phyloP scores from a whole-genome alignment of 2,888 invertebrate genomes.

The Sussaba pulchella region DNA sequence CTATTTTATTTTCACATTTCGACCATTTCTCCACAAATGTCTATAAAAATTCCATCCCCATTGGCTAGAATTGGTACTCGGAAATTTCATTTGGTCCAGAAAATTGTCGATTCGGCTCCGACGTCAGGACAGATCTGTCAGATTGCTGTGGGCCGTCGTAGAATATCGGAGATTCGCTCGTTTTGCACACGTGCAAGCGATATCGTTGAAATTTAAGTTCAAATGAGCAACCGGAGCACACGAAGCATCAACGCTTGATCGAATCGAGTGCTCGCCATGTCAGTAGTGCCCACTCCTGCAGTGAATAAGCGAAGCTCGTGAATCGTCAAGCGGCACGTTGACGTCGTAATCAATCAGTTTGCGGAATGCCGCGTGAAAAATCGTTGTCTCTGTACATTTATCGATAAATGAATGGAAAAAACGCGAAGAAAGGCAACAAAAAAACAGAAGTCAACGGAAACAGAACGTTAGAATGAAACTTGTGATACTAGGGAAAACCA shows the following conservation, averaged over 20 bases:
- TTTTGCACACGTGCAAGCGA: conserved; percentile 9
- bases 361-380: conserved; percentile 51
- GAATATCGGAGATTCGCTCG: neutral
- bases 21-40: no score
- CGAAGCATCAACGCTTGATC: conserved; percentile 3
- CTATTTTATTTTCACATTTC: no score
- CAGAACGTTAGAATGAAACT: neutral
- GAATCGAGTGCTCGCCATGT: conserved; percentile 28
- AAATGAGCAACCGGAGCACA: conserved; percentile 41
- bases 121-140: no score
- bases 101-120: no score
- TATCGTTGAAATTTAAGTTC: conserved; percentile 57
- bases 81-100: no score
- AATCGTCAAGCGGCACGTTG: conserved; percentile 59
- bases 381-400: conserved; percentile 22
- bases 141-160: neutral
- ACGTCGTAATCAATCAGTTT: conserved; percentile 61
- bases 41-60: no score
- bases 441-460: neutral
- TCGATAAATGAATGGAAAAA: conserved; percentile 19
- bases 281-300: no score
- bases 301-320: conserved; percentile 35
- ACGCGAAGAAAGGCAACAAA: no score
- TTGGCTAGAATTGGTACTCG: no score
- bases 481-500: neutral